Conservation (phyloP, 1,140 invertebrate species). For the Drosophila suzukii region DNA sequence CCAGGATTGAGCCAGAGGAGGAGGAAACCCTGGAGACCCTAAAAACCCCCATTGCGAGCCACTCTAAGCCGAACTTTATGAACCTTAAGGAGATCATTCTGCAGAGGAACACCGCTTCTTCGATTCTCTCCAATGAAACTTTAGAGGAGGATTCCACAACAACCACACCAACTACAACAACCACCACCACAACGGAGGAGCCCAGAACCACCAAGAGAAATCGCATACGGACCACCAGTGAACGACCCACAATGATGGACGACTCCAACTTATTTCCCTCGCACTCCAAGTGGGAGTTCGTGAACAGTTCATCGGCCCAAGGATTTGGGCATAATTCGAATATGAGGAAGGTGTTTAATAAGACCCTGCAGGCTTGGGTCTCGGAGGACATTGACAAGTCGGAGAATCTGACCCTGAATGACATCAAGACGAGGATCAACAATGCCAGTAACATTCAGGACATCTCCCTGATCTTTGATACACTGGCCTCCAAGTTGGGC, state of each 20-base stretch:
- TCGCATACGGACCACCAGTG: constrained; percentile 56
- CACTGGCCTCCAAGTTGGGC: constrained; percentile 81
- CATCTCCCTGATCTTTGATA: constrained; percentile 83
- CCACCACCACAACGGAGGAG: constrained; percentile 21
- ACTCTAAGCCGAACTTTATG: constrained; percentile 70
- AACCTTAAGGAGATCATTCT: constrained; percentile 80
- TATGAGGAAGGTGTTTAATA: constrained; percentile 80
- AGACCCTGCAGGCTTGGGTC: constrained; percentile 82
- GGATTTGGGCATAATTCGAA: constrained; percentile 63
- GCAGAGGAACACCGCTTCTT: constrained; percentile 55
- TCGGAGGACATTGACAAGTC: constrained; percentile 78
- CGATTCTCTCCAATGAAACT: constrained; percentile 28
- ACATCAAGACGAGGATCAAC: constrained; percentile 78
- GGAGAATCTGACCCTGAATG: constrained; percentile 70
- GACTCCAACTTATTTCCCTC: constrained; percentile 81
- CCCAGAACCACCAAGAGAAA: constrained; percentile 46
- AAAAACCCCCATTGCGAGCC: neutral
- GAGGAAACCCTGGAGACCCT: constrained; percentile 21
- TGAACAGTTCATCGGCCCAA: constrained; percentile 67
- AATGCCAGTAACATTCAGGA: constrained; percentile 83
- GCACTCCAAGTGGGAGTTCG: constrained; percentile 82
- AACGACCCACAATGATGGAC: constrained; percentile 71
- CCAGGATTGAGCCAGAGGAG: constrained; percentile 64
- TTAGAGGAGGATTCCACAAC: constrained; percentile 14
- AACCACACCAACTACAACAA: constrained; percentile 21